Conservation (phyloP, 2,113 vertebrate genomes). For the Entomyzon cyanotis region DNA sequence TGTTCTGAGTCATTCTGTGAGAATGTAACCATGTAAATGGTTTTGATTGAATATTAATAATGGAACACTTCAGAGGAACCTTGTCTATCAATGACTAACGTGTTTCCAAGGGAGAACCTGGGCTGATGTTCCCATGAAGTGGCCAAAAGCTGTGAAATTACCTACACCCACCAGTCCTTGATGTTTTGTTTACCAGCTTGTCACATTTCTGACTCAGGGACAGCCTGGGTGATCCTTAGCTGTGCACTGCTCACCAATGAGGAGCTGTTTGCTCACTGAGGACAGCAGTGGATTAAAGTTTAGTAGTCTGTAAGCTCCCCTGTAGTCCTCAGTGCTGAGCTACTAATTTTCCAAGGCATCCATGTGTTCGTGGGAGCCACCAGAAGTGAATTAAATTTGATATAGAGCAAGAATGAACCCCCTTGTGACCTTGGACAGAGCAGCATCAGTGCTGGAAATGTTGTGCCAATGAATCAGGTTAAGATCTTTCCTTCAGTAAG, state of each 20-base stretch:
- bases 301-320: background rate
- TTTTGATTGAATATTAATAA: background rate
- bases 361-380: background rate
- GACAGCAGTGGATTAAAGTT: background rate
- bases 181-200: background rate
- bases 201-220: background rate
- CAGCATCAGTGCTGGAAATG: background rate
- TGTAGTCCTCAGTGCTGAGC: background rate
- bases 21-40: background rate
- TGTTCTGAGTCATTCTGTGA: background rate
- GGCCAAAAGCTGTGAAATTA: background rate
- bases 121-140: background rate
- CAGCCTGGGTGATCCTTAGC: background rate
- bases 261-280: background rate
- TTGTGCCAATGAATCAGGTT: background rate
- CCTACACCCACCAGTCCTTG: background rate
- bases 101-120: background rate
- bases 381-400: background rate
- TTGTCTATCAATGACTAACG: background rate
- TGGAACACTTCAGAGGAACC: background rate
- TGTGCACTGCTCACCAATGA: fast-evolving
- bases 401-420: background rate
- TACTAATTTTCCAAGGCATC: background rate
- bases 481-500: background rate
- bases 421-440: background rate